These are phyloP conservation scores for Taurulus bubalis DNA, from an alignment of 2,113 vertebrate genomes.

Conservation along the genomic window DNA sequence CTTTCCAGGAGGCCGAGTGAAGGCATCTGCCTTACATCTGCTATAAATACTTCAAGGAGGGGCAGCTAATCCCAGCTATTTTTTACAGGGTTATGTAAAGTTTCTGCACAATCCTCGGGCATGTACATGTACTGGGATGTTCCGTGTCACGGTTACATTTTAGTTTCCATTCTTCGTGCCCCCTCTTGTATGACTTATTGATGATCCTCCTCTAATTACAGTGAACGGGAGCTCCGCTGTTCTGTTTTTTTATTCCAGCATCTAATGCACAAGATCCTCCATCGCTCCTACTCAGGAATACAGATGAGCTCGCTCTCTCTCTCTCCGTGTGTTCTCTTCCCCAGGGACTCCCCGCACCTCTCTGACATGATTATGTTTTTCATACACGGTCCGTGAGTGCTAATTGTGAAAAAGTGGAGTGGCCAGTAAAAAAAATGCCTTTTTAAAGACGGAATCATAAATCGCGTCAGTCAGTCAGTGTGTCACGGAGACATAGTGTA, in stretches of 20 bases:
- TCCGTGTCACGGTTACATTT: not conserved
- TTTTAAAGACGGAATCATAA: not conserved
- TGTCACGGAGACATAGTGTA: not conserved
- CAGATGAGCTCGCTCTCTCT: constrained; percentile 27
- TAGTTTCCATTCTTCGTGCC: not conserved
- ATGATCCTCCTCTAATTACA: not conserved
- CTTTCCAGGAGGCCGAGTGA: constrained; percentile 65
- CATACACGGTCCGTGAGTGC: constrained; percentile 9
- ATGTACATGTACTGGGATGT: constrained; percentile 30
- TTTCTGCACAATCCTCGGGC: constrained; percentile 46
- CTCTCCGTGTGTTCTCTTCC: constrained; percentile 11
- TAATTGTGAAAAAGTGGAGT: constrained; percentile 20
- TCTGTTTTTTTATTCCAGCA: constrained; percentile 13
- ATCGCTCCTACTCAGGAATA: constrained; percentile 65
- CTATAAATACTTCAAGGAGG: constrained; percentile 58
- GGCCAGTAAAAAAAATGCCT: constrained; percentile 17
- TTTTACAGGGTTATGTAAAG: constrained; percentile 29
- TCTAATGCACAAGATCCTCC: constrained; percentile 23
- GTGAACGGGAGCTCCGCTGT: not conserved
- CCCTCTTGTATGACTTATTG: constrained; percentile 28
- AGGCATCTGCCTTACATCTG: constrained; percentile 48
- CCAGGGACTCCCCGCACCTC: not conserved
- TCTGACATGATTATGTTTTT: not conserved
- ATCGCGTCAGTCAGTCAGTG: not conserved
- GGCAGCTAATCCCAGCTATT: constrained; percentile 53